Evolutionary conservation across 2,797 vertebrate species (phyloP).

Genomic region (Cynodonichthys magdalenae): DNA sequence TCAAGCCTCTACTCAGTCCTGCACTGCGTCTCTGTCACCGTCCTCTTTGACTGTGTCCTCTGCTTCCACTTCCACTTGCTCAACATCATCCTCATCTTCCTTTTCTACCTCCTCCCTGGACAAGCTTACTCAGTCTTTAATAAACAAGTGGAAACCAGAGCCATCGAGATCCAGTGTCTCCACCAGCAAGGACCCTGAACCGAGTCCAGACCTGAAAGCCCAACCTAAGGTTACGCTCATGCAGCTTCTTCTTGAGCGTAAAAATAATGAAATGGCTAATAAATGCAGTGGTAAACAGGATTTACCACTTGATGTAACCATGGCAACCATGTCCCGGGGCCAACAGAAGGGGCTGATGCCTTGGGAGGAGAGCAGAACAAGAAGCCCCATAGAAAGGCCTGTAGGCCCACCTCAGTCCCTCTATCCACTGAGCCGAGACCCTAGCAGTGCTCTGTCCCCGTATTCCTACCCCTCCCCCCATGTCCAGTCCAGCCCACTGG

Average conservation of each 20-base stretch:
- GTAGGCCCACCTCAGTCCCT: slow-evolving; percentile 63
- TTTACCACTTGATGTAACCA: slow-evolving; percentile 79
- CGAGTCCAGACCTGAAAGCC: slow-evolving; percentile 86
- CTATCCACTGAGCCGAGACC: slow-evolving; percentile 71
- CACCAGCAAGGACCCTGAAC: slow-evolving; percentile 86
- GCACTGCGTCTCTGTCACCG: slow-evolving; percentile 59
- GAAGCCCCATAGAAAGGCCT: slow-evolving; percentile 70
- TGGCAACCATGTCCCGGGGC: slow-evolving; percentile 65
- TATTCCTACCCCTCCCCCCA: slow-evolving; percentile 81
- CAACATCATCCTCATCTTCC: slow-evolving; percentile 76
- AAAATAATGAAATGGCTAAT: slow-evolving; percentile 87
- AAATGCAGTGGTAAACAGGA: slow-evolving; percentile 83
- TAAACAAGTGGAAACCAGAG: slow-evolving; percentile 96
- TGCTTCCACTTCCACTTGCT: slow-evolving; percentile 48
- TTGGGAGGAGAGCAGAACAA: slow-evolving; percentile 73
- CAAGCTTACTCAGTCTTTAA: slow-evolving; percentile 91
- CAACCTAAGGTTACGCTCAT: slow-evolving; percentile 96
- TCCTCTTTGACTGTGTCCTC: slow-evolving; percentile 52
- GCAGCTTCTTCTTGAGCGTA: slow-evolving; percentile 95
- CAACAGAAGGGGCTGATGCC: slow-evolving; percentile 63
- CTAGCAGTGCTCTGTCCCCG: slow-evolving; percentile 82
- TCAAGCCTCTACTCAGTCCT: slow-evolving; percentile 52
- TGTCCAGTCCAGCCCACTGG: slow-evolving; percentile 81
- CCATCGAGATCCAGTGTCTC: slow-evolving; percentile 79
- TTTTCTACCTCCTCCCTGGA: slow-evolving; percentile 83